A percentile compares a stretch with the other conserved stretches of the same genome.
Evolutionary conservation across 2,113 vertebrate genomes (phyloP).

Genomic region (Oryzias javanicus): DNA sequence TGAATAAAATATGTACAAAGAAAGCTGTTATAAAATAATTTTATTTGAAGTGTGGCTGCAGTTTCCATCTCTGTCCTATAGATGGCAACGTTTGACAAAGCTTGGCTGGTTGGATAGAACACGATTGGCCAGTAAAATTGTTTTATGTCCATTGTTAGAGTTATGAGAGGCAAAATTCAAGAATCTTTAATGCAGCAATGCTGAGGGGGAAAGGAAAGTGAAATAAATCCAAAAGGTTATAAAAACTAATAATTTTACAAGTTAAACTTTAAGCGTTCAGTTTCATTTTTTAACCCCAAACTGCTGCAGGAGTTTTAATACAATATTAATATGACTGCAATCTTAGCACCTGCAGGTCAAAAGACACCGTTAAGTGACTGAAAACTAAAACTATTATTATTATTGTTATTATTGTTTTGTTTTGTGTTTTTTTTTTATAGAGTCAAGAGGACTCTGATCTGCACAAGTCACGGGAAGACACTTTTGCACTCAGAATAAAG

Average conservation of each 20-base stretch:
- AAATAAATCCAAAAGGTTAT: too few relatives aligned
- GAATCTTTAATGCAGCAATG: too few relatives aligned
- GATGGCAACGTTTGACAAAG: conserved; percentile 2
- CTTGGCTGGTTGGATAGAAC: not conserved
- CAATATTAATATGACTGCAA: too few relatives aligned
- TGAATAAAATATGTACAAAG: too few relatives aligned
- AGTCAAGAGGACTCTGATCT: conserved; percentile 59
- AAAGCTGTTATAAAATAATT: too few relatives aligned
- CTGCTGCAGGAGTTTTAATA: too few relatives aligned
- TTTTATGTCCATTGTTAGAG: not conserved
- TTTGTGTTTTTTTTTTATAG: conserved; percentile 41
- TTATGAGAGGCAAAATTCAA: too few relatives aligned
- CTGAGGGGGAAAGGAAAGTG: too few relatives aligned
- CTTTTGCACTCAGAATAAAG: conserved; percentile 56
- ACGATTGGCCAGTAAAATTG: not conserved
- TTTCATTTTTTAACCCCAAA: too few relatives aligned
- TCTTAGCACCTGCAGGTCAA: not conserved
- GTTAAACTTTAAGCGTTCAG: too few relatives aligned
- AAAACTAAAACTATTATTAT: not conserved
- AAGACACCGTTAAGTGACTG: not conserved
- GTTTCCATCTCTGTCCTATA: conserved; percentile 7
- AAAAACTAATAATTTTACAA: too few relatives aligned
- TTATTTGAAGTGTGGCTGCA: not conserved
- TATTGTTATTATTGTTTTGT: not conserved
- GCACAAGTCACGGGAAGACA: conserved; percentile 63